A percentile compares a stretch with the other conserved stretches of the same genome.
These are phyloP conservation scores for Pelusios castaneus DNA, from an alignment of 2,113 vertebrate genomes.

Conservation along the genomic window DNA sequence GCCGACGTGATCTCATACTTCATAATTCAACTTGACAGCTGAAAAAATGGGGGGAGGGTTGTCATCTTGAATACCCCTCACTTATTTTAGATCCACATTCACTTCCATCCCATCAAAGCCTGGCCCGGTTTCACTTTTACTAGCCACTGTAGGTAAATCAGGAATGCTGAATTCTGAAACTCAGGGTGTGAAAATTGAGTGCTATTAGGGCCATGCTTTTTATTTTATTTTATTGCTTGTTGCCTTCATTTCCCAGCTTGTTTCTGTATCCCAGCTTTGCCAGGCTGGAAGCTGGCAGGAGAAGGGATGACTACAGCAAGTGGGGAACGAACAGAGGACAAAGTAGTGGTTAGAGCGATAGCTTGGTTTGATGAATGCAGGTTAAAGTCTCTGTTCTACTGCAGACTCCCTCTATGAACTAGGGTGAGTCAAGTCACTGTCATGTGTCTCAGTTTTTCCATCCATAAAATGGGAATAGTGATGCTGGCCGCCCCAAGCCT, in stretches of 20 bases:
- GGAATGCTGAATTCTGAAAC: background rate
- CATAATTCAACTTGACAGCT: background rate
- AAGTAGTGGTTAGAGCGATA: background rate
- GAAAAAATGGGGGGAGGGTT: conserved; percentile 5
- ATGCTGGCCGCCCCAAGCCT: background rate
- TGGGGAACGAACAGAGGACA: background rate
- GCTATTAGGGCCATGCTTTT: background rate
- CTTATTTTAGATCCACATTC: background rate
- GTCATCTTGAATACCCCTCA: background rate
- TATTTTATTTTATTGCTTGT: background rate
- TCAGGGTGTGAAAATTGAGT: background rate
- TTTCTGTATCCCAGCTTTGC: background rate
- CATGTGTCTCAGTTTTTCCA: background rate
- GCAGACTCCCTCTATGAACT: background rate
- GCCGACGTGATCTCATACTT: background rate
- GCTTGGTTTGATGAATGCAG: background rate
- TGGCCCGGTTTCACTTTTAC: background rate
- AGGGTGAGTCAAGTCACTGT: background rate
- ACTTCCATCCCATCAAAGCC: background rate
- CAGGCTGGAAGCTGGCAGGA: background rate
- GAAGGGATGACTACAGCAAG: background rate
- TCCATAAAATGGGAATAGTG: background rate
- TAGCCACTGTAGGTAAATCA: background rate
- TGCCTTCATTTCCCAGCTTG: background rate
- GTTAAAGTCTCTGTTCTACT: background rate